Conservation (phyloP, 2,113 vertebrate genomes). For the Xiphophorus maculatus region DNA sequence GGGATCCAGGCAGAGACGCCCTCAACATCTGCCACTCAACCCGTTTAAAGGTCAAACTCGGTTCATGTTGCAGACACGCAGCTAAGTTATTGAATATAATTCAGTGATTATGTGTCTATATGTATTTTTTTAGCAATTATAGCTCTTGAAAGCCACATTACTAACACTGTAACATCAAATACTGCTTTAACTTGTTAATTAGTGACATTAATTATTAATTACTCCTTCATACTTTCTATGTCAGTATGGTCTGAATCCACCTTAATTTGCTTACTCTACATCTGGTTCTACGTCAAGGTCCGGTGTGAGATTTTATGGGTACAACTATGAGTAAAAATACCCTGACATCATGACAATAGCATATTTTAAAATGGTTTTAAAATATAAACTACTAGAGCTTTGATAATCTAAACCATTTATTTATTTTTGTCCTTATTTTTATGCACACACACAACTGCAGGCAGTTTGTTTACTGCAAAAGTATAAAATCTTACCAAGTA, state of each 20-base stretch:
- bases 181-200: too few relatives aligned
- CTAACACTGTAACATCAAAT: background rate
- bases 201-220: too few relatives aligned
- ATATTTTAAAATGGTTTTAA: too few relatives aligned
- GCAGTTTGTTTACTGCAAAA: background rate
- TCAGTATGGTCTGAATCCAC: too few relatives aligned
- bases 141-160: background rate
- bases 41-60: background rate
- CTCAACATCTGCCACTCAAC: too few relatives aligned
- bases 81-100: background rate
- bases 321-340: background rate
- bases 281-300: background rate
- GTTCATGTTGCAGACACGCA: background rate
- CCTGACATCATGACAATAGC: too few relatives aligned
- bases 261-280: too few relatives aligned
- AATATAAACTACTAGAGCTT: too few relatives aligned
- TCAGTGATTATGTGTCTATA: background rate
- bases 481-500: too few relatives aligned
- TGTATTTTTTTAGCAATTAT: background rate
- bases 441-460: background rate
- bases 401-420: too few relatives aligned
- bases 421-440: background rate
- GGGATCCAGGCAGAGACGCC: too few relatives aligned
- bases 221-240: too few relatives aligned
- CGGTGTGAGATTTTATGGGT: background rate